Base-by-base conservation (phyloP, 2,888 invertebrate species). In the Nephrocerus scutellatus region DNA sequence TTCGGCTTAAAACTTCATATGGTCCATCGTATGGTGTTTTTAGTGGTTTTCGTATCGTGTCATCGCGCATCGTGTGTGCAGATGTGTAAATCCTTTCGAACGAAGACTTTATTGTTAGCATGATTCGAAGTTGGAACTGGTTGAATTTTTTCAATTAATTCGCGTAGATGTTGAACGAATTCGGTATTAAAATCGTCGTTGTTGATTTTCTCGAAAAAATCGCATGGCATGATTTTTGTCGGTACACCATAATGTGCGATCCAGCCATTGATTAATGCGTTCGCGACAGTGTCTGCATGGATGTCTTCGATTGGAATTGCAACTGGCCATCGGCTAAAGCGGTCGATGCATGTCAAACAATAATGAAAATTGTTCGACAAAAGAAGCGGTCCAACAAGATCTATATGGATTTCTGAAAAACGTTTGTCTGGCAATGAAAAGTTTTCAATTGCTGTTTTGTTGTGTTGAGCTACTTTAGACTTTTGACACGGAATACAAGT, bases 291-390 rank as follows among this genome's bases (percentile, higher is more conserved):
- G 29, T 48, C 45, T 12, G 41, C 37, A 2, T 31, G 32, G 2
- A 45, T 48, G 24, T 45, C 41, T 12, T 30, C 18, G 13, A 43
- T 21, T 6, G 43, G 43, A 6, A 43, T 33, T 7, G 38, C 43
- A 2, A 19, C 30, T 12, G 44, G 37, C 39, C 44, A 42, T 20
- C 47, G 30, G 5, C 30, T 28, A 22, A 35, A 44, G 9, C 30
- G 15, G 10, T 43, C 39, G 10, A 40, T 34, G 20, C 32, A 30
- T 3, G 35, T 43, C 0, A 43, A 14, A 8, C 40, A 35, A 20
- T 41, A 43, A n/a, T 26, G 36, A 26, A 12, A 37, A 22, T 36
- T 36, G 16, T 33, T 21, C 12, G 30, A 35, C 16, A 14, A 34
- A 22, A 36, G 46, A 22, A 41, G 9, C 4, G 31, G 39, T 28